Conservation (phyloP, 2,888 invertebrate species). For the Plebejus melissa region DNA sequence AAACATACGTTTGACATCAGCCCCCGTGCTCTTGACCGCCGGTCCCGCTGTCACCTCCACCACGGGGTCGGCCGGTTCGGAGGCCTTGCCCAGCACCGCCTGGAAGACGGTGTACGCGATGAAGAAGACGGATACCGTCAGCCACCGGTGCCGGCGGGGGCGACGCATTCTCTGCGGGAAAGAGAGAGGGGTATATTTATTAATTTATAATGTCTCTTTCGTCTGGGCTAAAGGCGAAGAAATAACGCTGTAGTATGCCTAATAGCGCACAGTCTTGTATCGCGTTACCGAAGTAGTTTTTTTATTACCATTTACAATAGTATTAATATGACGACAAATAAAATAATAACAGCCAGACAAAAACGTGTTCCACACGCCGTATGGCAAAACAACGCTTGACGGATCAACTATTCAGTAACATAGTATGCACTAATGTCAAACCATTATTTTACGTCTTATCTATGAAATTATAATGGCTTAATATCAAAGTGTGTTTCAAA, state of each 20-base stretch:
- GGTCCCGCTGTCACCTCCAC: slow-evolving; percentile 32
- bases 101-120: slow-evolving; percentile 83
- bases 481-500: background rate
- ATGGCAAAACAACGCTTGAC: too few relatives aligned
- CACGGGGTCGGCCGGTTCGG: slow-evolving; percentile 40
- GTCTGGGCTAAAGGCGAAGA: too few relatives aligned
- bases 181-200: background rate
- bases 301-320: too few relatives aligned
- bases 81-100: slow-evolving; percentile 60
- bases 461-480: background rate
- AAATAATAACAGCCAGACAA: too few relatives aligned
- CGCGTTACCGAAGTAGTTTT: too few relatives aligned
- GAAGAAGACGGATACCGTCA: slow-evolving; percentile 83
- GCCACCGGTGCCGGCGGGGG: slow-evolving; percentile 82
- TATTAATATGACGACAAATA: too few relatives aligned
- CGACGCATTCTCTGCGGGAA: slow-evolving; percentile 76
- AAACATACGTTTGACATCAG: slow-evolving; percentile 19
- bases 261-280: too few relatives aligned
- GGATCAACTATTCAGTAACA: too few relatives aligned
- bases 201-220: too few relatives aligned
- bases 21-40: slow-evolving; percentile 21
- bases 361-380: too few relatives aligned
- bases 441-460: background rate
- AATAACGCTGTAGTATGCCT: too few relatives aligned
- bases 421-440: background rate